Evolutionary conservation across 1,140 invertebrate species (phyloP).

Genomic region (Camponotus pennsylvanicus): DNA sequence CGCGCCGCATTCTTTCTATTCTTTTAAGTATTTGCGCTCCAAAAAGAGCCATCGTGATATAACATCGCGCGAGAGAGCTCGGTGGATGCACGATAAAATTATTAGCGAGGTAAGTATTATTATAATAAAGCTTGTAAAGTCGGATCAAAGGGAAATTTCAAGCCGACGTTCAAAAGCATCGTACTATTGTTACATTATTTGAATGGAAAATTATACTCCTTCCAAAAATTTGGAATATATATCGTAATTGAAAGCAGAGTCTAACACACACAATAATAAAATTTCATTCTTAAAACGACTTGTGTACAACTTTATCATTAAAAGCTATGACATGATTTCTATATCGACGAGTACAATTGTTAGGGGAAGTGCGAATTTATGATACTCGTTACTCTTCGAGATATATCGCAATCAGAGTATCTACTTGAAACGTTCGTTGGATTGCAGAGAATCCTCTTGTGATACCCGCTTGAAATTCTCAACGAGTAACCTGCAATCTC

Average conservation of each 20-base stretch:
- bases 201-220: conserved; percentile 24
- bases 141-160: conserved; percentile 18
- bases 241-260: neutral
- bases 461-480: conserved; percentile 57
- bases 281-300: conserved; percentile 5
- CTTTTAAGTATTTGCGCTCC: neutral
- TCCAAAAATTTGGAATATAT: neutral
- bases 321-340: neutral
- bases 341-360: conserved; percentile 3
- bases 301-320: neutral
- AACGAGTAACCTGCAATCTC: conserved; percentile 56
- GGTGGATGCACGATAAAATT: neutral
- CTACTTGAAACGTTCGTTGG: conserved; percentile 40
- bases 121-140: conserved; percentile 21
- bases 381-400: conserved; percentile 48
- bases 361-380: conserved; percentile 41
- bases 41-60: neutral
- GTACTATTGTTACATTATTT: conserved; percentile 21
- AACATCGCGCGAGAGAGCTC: neutral
- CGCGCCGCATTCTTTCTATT: neutral
- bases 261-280: neutral
- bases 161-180: conserved; percentile 5
- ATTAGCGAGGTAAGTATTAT: conserved; percentile 16
- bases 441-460: conserved; percentile 24
- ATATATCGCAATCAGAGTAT: conserved; percentile 53